Evolutionary conservation across 2,797 vertebrate species (phyloP).

Genomic region (Chaenodraco wilsoni): DNA sequence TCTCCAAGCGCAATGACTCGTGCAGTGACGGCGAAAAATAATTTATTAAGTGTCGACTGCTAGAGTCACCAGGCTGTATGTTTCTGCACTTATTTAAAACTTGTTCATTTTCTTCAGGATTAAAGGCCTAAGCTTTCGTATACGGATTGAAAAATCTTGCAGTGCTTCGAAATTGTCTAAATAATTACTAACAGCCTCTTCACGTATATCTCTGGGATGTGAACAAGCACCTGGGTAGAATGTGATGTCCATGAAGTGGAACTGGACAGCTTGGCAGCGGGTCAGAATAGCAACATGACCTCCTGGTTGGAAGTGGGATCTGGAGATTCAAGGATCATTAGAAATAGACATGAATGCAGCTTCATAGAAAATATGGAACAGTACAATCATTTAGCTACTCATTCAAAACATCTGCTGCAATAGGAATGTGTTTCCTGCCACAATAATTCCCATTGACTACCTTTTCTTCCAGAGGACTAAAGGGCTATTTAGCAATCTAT

Average conservation of each 20-base stretch:
- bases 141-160: conserved; percentile 7
- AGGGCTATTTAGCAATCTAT: conserved; percentile 27
- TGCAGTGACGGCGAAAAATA: conserved; percentile 45
- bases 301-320: conserved; percentile 34
- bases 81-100: conserved; percentile 29
- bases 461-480: not conserved
- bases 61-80: conserved; percentile 38
- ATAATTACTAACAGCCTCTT: conserved; percentile 34
- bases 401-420: not conserved
- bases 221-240: conserved; percentile 31
- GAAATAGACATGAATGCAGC: conserved; percentile 38
- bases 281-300: conserved; percentile 41
- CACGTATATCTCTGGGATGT: conserved; percentile 35
- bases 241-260: conserved; percentile 53
- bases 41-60: conserved; percentile 47
- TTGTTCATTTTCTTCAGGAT: conserved; percentile 18
- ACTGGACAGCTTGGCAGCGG: conserved; percentile 49
- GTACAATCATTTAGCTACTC: not conserved
- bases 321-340: conserved; percentile 60
- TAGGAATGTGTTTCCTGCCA: conserved; percentile 8
- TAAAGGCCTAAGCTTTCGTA: not conserved
- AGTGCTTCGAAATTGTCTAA: conserved; percentile 16
- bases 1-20: conserved; percentile 62
- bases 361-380: conserved; percentile 2
- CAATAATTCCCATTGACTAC: conserved; percentile 4